Base-by-base conservation (phyloP, 2,888 invertebrate genomes). In the Beris morrisii region DNA sequence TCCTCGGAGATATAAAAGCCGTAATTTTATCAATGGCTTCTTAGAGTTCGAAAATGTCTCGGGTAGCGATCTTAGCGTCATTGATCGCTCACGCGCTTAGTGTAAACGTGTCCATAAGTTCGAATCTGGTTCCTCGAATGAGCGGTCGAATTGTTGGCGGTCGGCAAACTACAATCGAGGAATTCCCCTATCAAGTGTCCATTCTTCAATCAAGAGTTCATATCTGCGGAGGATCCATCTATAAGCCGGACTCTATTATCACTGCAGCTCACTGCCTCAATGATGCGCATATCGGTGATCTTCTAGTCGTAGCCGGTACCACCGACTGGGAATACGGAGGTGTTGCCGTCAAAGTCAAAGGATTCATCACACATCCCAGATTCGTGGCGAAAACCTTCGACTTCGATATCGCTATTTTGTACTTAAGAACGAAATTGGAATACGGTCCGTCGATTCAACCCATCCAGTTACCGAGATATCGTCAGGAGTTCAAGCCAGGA, bases 151-250 rank as follows among this genome's bases (percentile, higher is more conserved):
- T 61, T 38, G 61, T 61, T 11, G 61, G 61, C 15, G 61, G 61
- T 38, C 61, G 61, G 0, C 50, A 50, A 31, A 43, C 61, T 12
- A 38, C 50, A 2, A 61, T 61, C n/a, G 61, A 61, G 28, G 52
- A 61, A 1, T 61, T 61, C 11, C 61, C 61, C 28, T 61, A 61
- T 52, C 61, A 61, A 52, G 61, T 61, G 11, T 61, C 61, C 13
- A 30, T 61, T 48, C 38, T 61, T 12, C 50, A 50, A 13, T 28
- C 5, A 12, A 50, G 61, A 5, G 32, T 52, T 4, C 52, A 52
- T 38, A 31, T 45, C 11, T 61, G 61, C 52, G 50, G 61, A 6
- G 61, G 61, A 50, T 31, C 61, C 13, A 52, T 61, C 38, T 52
- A 52, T 15, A 50, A 38, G 15, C 50, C 50, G 6, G 50, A 61